Evolutionary conservation across 2,113 vertebrate species (phyloP).

Genomic region (Ceyx cyanopectus): DNA sequence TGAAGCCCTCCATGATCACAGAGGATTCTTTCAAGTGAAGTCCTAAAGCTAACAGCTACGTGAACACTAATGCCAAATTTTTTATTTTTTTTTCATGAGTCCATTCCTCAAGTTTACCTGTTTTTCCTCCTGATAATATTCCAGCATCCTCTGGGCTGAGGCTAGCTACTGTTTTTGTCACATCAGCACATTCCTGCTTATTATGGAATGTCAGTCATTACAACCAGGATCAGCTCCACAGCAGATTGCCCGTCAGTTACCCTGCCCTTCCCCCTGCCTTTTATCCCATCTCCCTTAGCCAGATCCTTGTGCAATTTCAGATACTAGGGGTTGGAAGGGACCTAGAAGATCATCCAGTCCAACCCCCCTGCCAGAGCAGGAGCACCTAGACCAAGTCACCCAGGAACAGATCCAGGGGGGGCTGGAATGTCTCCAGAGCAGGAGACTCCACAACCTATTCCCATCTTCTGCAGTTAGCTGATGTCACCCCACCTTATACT

Average conservation of each 20-base stretch:
- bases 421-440: no score
- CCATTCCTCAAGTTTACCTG: neutral
- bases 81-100: neutral
- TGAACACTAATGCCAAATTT: neutral
- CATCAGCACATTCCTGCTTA: neutral
- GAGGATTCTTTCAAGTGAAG: neutral
- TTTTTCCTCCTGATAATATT: neutral
- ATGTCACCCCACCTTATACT: neutral
- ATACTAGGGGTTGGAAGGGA: no score
- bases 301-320: neutral
- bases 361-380: no score
- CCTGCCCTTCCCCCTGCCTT: neutral
- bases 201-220: neutral
- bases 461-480: neutral
- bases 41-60: neutral
- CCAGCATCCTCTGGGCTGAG: neutral
- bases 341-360: no score
- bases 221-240: neutral
- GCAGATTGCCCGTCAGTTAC: neutral
- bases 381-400: no score
- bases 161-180: neutral
- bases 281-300: neutral
- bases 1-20: fast-evolving
- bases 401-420: no score
- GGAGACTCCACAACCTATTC: neutral